Percentiles rank a stretch among this genome's conserved stretches.
These are phyloP conservation scores for Bolborhynchus lineola DNA, from an alignment of 2,113 vertebrate genomes.

Conservation along the genomic window DNA sequence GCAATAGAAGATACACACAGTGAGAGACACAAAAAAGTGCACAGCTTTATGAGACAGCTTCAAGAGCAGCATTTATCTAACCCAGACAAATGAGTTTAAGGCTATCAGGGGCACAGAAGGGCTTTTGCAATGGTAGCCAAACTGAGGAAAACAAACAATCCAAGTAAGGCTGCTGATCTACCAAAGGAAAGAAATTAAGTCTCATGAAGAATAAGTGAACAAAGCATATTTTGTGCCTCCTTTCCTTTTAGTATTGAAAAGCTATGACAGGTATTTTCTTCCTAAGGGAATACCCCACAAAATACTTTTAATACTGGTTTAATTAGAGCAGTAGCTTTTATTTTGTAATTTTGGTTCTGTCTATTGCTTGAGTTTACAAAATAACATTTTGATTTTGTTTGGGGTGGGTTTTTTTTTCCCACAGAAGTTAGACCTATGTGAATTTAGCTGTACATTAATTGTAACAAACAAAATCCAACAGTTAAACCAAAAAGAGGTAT, in stretches of 20 bases:
- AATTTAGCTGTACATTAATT: background rate
- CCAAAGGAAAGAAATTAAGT: background rate
- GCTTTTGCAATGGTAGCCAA: background rate
- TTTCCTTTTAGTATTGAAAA: background rate
- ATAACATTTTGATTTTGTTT: background rate
- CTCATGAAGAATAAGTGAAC: background rate
- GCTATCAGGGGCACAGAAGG: background rate
- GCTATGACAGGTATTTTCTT: background rate
- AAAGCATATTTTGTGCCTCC: background rate
- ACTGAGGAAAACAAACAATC: background rate
- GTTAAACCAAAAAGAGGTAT: background rate
- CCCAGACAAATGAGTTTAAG: background rate
- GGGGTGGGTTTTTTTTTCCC: background rate
- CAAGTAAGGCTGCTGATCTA: background rate
- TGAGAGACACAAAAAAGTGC: background rate
- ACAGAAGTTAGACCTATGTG: background rate
- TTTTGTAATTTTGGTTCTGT: background rate
- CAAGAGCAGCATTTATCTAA: slow-evolving; percentile 1
- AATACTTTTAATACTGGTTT: background rate
- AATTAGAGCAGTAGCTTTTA: background rate
- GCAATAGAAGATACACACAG: background rate
- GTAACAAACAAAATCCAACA: background rate
- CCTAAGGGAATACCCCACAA: background rate
- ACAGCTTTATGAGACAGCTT: background rate
- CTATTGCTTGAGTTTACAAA: background rate